These are phyloP conservation scores for Plestiodon gilberti DNA, from an alignment of 2,113 vertebrate species.

Conservation along the genomic window DNA sequence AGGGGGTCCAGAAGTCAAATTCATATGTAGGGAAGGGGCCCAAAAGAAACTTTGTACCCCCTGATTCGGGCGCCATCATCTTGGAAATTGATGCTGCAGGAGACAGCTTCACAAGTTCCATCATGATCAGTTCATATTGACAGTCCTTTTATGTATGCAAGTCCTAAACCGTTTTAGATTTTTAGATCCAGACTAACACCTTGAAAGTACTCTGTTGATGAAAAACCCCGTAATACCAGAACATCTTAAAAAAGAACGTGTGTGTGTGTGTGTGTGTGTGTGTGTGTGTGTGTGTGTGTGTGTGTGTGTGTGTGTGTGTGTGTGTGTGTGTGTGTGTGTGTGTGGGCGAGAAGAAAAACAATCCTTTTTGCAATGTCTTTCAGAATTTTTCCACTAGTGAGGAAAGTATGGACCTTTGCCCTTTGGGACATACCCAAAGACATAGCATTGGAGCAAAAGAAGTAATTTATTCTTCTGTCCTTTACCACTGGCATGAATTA, in stretches of 20 bases:
- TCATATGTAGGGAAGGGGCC: no score
- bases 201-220: background rate
- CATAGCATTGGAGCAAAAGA: constrained; percentile 8
- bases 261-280: background rate
- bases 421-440: background rate
- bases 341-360: background rate
- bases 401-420: background rate
- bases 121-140: no score
- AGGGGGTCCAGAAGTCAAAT: no score
- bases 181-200: background rate
- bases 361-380: background rate
- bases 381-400: background rate
- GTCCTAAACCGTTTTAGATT: no score
- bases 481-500: constrained; percentile 42
- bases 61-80: no score
- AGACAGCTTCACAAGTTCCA: no score
- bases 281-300: background rate
- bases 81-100: no score
- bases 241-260: background rate
- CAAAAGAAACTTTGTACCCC: no score
- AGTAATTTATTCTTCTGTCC: constrained; percentile 56
- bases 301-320: background rate
- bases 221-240: background rate
- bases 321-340: background rate
- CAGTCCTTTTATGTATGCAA: no score